A percentile compares a stretch with the other conserved stretches of the same genome.
These are phyloP conservation scores for Liasis olivaceus DNA, from an alignment of 2,797 vertebrate species.

Conservation along the genomic window DNA sequence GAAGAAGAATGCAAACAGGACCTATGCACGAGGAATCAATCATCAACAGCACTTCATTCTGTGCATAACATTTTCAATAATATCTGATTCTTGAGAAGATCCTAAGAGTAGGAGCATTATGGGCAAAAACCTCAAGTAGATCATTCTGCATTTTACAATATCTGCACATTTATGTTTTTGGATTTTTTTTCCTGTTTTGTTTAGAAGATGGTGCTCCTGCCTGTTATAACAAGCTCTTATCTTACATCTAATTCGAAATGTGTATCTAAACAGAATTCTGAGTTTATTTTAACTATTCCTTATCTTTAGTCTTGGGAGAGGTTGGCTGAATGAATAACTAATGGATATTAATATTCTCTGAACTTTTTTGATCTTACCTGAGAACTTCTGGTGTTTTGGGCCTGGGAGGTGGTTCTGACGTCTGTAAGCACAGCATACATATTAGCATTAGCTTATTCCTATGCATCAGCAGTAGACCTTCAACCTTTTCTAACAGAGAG, in stretches of 20 bases:
- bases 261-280: not conserved
- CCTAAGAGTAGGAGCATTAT: not conserved
- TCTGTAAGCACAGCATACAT: constrained; percentile 65
- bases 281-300: not conserved
- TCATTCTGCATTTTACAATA: not conserved
- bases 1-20: not conserved
- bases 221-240: not conserved
- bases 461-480: not conserved
- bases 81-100: not conserved
- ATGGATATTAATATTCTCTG: not conserved
- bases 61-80: not conserved
- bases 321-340: not conserved
- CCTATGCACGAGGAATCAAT: not conserved
- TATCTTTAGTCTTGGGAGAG: not conserved
- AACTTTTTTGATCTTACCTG: constrained; percentile 74
- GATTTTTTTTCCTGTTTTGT: not conserved
- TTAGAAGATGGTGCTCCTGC: not conserved
- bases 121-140: not conserved
- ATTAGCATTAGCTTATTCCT: not conserved
- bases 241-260: not conserved
- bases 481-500: not conserved
- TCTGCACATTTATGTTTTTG: not conserved
- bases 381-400: constrained; percentile 89
- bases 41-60: not conserved
- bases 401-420: constrained; percentile 77